Evolutionary conservation across 1,140 invertebrate species (phyloP).

Genomic region (Microplitis demolitor): DNA sequence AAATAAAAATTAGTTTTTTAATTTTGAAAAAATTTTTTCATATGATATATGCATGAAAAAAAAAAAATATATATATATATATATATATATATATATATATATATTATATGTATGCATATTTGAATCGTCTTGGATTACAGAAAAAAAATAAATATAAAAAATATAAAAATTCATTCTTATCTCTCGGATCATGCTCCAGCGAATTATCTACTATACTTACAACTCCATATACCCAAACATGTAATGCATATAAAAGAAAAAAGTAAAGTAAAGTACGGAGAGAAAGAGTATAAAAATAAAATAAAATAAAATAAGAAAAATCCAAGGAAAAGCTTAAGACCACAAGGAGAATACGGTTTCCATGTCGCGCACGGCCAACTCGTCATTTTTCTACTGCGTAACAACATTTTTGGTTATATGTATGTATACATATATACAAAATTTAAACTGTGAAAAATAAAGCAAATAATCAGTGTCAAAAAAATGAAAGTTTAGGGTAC

Average conservation of each 20-base stretch:
- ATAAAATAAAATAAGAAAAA: not conserved
- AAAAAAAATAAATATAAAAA: not conserved
- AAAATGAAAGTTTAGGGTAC: conserved; percentile 25
- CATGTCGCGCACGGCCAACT: not conserved
- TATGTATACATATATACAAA: no score
- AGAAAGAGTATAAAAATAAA: not conserved
- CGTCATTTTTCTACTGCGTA: conserved; percentile 3
- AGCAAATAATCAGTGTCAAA: no score
- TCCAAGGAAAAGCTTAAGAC: not conserved
- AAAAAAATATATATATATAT: no score
- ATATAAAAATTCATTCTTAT: not conserved
- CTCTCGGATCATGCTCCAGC: conserved; percentile 5
- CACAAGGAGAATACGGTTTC: not conserved
- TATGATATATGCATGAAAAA: no score
- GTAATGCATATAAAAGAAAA: not conserved
- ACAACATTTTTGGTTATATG: no score
- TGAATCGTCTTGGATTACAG: not conserved
- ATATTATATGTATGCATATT: not conserved
- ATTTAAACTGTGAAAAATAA: no score
- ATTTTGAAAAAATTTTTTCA: no score
- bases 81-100: no score
- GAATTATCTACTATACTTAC: conserved; percentile 4
- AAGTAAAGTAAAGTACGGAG: no score
- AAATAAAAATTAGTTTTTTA: no score
- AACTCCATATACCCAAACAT: no score